These are phyloP conservation scores for Euborellia annulipes DNA, from an alignment of 1,140 invertebrate genomes.

Conservation along the genomic window DNA sequence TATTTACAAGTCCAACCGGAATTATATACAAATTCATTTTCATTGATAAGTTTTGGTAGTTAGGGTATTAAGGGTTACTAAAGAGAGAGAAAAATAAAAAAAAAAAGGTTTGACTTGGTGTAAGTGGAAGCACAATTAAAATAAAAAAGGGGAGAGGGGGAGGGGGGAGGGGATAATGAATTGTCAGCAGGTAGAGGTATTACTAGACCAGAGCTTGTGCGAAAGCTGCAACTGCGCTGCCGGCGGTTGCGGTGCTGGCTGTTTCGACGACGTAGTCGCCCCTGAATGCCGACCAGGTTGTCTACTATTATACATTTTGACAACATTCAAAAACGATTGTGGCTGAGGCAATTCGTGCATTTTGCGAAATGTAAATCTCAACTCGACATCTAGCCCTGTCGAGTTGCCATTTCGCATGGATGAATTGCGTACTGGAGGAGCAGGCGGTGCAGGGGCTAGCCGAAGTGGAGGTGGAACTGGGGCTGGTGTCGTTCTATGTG, in stretches of 20 bases:
- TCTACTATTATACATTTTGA: slow-evolving; percentile 39
- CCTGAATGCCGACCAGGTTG: slow-evolving; percentile 7
- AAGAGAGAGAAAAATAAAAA: no score
- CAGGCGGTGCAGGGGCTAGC: slow-evolving; percentile 13
- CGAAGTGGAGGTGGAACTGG: slow-evolving; percentile 5
- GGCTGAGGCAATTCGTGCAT: slow-evolving; percentile 32
- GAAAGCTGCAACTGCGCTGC: background rate
- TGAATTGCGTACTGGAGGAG: slow-evolving; percentile 17
- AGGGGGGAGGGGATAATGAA: no score
- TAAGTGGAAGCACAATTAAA: no score
- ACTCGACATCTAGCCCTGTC: slow-evolving; percentile 28
- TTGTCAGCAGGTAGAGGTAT: slow-evolving; percentile 5
- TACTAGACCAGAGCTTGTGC: slow-evolving; percentile 4
- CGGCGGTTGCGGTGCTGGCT: slow-evolving; percentile 3
- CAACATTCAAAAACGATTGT: slow-evolving; percentile 29
- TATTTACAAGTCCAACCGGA: no score
- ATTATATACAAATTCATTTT: no score
- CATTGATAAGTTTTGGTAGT: no score
- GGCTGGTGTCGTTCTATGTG: slow-evolving; percentile 9
- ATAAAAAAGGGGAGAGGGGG: no score
- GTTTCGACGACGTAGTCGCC: background rate
- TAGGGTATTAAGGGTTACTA: no score
- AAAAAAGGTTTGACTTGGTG: no score
- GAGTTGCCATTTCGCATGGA: slow-evolving; percentile 24
- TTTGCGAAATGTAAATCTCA: slow-evolving; percentile 33